phyloP scores from a whole-genome alignment of 2,888 invertebrate genomes.

The Tineola bisselliella region DNA sequence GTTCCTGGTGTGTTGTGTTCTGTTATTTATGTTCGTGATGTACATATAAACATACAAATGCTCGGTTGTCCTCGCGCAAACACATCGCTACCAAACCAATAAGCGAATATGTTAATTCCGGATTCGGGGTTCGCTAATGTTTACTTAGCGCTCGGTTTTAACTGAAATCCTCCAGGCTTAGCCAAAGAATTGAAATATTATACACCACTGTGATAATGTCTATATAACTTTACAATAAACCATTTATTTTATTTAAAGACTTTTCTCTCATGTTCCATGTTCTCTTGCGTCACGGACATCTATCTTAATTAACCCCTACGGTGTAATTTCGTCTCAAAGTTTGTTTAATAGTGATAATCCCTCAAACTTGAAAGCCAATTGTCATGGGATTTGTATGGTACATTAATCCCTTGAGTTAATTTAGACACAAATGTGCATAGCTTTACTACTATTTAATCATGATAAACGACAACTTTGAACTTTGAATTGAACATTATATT shows the following conservation, averaged over 20 bases:
- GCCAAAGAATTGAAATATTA: no score
- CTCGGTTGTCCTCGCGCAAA: slow-evolving; percentile 8
- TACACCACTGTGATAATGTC: no score
- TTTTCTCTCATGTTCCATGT: not conserved
- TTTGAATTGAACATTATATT: not conserved
- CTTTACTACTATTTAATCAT: not conserved
- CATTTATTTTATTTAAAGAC: no score
- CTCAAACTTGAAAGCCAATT: slow-evolving; percentile 6
- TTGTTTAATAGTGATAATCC: not conserved
- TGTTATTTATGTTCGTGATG: slow-evolving; percentile 27
- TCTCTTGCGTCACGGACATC: not conserved
- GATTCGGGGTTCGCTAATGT: not conserved
- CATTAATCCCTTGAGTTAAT: not conserved
- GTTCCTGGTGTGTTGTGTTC: slow-evolving; percentile 20
- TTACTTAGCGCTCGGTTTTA: not conserved
- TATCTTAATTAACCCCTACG: slow-evolving; percentile 6
- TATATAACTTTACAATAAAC: no score
- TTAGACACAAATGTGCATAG: not conserved
- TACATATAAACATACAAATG: slow-evolving; percentile 9
- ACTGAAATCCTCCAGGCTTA: not conserved
- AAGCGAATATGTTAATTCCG: slow-evolving; percentile 9
- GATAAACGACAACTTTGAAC: not conserved
- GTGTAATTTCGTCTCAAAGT: slow-evolving; percentile 4
- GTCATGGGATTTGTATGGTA: not conserved
- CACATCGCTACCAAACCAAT: slow-evolving; percentile 7